Evolutionary conservation across 2,797 vertebrate species (phyloP), one percentile per base, ranked within the genome.

Genomic region (Petrocephalus schoutedeni): DNA sequence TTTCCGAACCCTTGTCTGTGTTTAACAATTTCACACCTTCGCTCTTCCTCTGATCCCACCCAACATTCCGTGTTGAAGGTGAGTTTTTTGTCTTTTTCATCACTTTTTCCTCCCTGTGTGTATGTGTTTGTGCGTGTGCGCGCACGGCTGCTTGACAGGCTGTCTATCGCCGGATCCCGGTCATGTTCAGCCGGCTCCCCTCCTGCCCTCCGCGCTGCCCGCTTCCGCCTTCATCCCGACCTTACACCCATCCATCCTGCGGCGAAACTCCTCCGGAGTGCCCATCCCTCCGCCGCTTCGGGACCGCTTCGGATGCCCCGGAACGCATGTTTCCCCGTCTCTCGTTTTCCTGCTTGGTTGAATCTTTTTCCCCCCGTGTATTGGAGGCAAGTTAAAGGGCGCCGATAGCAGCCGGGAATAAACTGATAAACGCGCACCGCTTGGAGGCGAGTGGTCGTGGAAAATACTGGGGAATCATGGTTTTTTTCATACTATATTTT

Each of bases 31-130:
- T 92, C 90, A 92, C 91, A 91, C 90, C 91, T 91, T 88, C 89
- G 90, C 90, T 92, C 89, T 92, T 94, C 89, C 90, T 91, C 90
- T 92, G 92, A 92, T 90, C 93, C 92, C 91, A 92, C 91, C 91
- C 92, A 92, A 92, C 93, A 93, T 92, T 91, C 93, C 92, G 90
- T 93, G 91, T 92, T 74, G 90, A 92, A 94, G 93, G 93, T 94
- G 93, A 94, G 94, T 93, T 92, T 89, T 91, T 91, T 92, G 92
- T 93, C 93, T 93, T 91, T 93, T 92, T 90, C 93, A 92, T 93
- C 93, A 93, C 89, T 89, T 92, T 91, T 90, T 90, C 89, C 88
- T 92, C 89, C 91, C 90, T 92, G 91, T 86, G 77, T 23, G 16
- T 41, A 6, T 56, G 41, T 86, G 23, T 51, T 28, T 28, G 28